These are phyloP conservation scores for Dermolepida albohirtum DNA, from an alignment of 2,888 invertebrate species.

Conservation along the genomic window DNA sequence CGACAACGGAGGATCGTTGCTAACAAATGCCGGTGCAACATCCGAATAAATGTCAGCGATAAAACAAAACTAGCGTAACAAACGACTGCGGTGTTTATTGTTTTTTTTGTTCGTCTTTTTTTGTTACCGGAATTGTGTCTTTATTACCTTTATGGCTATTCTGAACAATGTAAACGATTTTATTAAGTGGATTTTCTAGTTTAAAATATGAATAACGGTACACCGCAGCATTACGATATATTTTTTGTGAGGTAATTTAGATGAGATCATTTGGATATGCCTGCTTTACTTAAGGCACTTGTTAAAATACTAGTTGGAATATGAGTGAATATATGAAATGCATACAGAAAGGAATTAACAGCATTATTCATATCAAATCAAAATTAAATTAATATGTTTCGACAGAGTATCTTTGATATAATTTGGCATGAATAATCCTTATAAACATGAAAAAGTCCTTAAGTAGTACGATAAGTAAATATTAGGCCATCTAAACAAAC, in stretches of 20 bases:
- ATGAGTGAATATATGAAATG: too few relatives aligned
- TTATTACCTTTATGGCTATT: constrained; percentile 46
- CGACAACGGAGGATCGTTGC: constrained; percentile 41
- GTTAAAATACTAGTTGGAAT: too few relatives aligned
- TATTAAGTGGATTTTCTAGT: constrained; percentile 52
- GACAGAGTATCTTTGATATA: too few relatives aligned
- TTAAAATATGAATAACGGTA: constrained; percentile 40
- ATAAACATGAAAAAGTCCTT: too few relatives aligned
- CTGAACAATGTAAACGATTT: constrained; percentile 52
- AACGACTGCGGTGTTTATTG: constrained; percentile 44
- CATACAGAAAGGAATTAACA: too few relatives aligned
- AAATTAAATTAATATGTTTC: too few relatives aligned
- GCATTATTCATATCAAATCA: too few relatives aligned
- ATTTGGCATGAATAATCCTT: too few relatives aligned
- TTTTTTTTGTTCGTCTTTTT: constrained; percentile 31
- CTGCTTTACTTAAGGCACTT: too few relatives aligned
- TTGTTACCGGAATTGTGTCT: constrained; percentile 44
- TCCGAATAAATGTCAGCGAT: constrained; percentile 50
- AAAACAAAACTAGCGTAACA: constrained; percentile 48
- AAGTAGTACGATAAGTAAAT: too few relatives aligned
- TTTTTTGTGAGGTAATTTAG: constrained; percentile 30
- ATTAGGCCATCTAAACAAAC: too few relatives aligned
- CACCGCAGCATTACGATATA: constrained; percentile 17
- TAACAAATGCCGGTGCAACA: constrained; percentile 49
- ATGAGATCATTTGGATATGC: constrained; percentile 26